Percentiles rank a stretch among this genome's conserved stretches.
These are phyloP conservation scores for honey bee (Apis mellifera) DNA, from an alignment of 1,140 invertebrate species.

Conservation along the genomic window DNA sequence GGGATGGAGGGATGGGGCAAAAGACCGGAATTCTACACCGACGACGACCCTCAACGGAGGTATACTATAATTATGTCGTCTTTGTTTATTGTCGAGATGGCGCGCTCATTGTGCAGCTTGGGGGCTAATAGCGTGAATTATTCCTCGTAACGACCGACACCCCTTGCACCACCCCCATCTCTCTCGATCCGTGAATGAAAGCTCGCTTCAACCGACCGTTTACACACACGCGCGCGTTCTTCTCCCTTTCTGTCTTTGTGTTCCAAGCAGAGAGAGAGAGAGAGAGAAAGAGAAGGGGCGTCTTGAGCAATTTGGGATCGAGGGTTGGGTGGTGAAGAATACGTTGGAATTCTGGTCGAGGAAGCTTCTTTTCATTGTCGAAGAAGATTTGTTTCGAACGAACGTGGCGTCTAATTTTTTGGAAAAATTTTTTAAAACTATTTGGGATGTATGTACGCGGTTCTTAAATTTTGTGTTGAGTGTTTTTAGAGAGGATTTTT, in stretches of 20 bases:
- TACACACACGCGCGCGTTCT: constrained; percentile 1
- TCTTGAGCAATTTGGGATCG: too few relatives aligned
- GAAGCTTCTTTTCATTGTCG: too few relatives aligned
- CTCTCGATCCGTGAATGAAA: constrained; percentile 54
- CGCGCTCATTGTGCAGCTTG: constrained; percentile 64
- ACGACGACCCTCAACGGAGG: constrained; percentile 17
- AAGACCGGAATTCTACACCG: constrained; percentile 47
- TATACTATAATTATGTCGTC: constrained; percentile 71
- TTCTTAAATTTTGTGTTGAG: too few relatives aligned
- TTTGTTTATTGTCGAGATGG: constrained; percentile 75
- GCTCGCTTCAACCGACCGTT: constrained; percentile 31
- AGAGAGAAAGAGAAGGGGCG: too few relatives aligned
- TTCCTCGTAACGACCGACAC: constrained; percentile 71
- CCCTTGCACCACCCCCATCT: constrained; percentile 38
- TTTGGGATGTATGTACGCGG: too few relatives aligned
- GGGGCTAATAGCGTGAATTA: constrained; percentile 76
- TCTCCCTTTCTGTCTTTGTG: constrained; percentile 15
- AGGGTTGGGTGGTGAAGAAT: too few relatives aligned
- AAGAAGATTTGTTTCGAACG: too few relatives aligned
- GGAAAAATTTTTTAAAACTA: too few relatives aligned
- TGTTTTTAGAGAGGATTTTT: too few relatives aligned
- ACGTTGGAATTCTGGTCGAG: too few relatives aligned
- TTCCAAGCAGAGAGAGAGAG: too few relatives aligned
- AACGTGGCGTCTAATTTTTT: too few relatives aligned
- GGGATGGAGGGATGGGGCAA: neutral